Base-by-base conservation (phyloP, 1,140 invertebrate species). In the Leptinotarsa lineolata region DNA sequence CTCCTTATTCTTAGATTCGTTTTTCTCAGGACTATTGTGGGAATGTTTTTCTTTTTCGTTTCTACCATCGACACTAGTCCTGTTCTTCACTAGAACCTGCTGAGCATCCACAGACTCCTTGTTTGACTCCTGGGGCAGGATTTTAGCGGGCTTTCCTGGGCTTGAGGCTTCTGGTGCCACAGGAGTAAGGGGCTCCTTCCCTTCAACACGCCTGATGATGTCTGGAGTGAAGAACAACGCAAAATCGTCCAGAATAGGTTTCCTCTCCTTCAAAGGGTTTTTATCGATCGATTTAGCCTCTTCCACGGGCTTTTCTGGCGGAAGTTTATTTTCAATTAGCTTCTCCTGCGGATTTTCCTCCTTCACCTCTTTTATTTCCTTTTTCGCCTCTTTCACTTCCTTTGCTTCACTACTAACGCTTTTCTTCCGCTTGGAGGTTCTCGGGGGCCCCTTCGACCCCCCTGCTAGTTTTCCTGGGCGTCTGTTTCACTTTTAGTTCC, bases 221-320 rank as follows among this genome's bases (percentile, higher is more conserved):
- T 93, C 92, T 11, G 92, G 92, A 60, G 92, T 90, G 15, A 92
- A 93, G 80, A 93, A 93, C 39, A 94, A 88, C 22, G 89, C 91
- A 85, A 89, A 88, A 80, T 89, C 88, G 76, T 88, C 90, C 70
- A 90, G 85, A 68, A 89, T 80, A 3, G 89, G 89, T 58, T 90
- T 91, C 70, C 92, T 91, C 78, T 91, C 91, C 81, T 92, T 92
- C 2, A 85, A 78, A 74, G 4, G 80, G 61, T 80, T 85, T 79
- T 81, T 82, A 16, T 80, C 81, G 15, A 65, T 59, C 11, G 70
- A 58, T 74, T 78, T 78, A 54, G 69, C 54, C 64, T 80, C 78
- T 68, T 86, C 83, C 76, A 76, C 77, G 39, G 83, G 70, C 68
- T 85, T 86, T 65, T 86, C 84, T 77, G 74, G 80, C 59, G 85